Percentiles rank a stretch among this genome's conserved stretches.
These are phyloP conservation scores for Theristicus caerulescens DNA, from an alignment of 2,113 vertebrate genomes.

Conservation along the genomic window DNA sequence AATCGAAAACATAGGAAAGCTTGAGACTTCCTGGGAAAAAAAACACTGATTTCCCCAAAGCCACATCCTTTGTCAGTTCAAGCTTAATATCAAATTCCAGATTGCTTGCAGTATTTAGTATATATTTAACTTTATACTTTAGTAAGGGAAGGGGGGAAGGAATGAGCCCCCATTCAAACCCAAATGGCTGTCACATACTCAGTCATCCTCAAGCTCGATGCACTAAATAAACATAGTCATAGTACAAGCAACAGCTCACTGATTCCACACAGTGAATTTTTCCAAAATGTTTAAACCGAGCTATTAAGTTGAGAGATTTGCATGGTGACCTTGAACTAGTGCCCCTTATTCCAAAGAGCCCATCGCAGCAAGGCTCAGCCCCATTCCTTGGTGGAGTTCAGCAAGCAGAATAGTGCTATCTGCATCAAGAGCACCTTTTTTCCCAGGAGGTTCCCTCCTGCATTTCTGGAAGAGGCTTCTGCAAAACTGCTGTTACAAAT, in stretches of 20 bases:
- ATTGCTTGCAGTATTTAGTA: not conserved
- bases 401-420: not conserved
- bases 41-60: not conserved
- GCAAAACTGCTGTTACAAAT: not conserved
- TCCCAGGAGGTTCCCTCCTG: not conserved
- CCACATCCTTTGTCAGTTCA: not conserved
- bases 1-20: not conserved
- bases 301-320: not conserved
- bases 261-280: not conserved
- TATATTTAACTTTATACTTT: not conserved
- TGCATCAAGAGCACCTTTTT: not conserved
- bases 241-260: not conserved
- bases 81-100: not conserved
- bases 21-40: not conserved
- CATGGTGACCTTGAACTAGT: not conserved
- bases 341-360: not conserved
- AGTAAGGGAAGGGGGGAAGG: not conserved
- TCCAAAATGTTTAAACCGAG: not conserved
- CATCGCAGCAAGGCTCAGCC: not conserved
- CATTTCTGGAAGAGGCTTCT: not conserved
- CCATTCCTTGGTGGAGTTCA: not conserved
- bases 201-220: not conserved
- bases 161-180: not conserved
- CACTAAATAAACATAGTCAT: not conserved
- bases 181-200: not conserved